These are phyloP conservation scores for Hyppa rectilinea DNA, from an alignment of 2,888 invertebrate genomes.

Conservation along the genomic window DNA sequence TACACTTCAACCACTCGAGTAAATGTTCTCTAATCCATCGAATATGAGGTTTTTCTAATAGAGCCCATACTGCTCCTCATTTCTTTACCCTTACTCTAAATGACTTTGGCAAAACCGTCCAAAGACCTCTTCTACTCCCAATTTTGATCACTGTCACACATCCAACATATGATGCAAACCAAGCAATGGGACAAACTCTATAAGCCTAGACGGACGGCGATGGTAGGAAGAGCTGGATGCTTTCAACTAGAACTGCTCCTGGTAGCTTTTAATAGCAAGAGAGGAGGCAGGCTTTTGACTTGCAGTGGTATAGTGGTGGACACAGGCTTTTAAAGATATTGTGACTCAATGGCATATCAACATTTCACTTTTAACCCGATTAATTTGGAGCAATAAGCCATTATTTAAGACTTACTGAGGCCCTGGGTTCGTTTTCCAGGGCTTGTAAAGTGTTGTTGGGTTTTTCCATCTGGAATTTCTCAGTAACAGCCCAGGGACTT, in stretches of 20 bases:
- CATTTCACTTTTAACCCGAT: not conserved
- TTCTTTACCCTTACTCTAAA: not conserved
- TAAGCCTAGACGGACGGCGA: no score
- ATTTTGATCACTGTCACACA: no score
- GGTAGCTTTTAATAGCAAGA: no score
- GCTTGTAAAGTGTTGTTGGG: not conserved
- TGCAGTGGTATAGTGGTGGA: no score
- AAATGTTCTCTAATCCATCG: not conserved
- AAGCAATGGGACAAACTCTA: no score
- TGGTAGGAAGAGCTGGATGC: no score
- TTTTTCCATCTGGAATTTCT: not conserved
- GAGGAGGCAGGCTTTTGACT: no score
- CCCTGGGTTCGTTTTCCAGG: not conserved
- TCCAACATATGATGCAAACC: no score
- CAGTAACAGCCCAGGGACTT: not conserved
- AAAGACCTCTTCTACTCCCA: not conserved
- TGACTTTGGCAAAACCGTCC: no score
- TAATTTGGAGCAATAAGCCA: not conserved
- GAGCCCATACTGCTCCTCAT: not conserved
- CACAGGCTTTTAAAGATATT: no score
- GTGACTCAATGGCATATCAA: not conserved
- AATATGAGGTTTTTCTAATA: not conserved
- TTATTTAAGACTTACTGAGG: not conserved
- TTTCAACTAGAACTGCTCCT: no score
- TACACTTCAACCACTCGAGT: not conserved